A percentile compares a stretch with the other conserved stretches of the same genome.
Evolutionary conservation across 1,140 invertebrate genomes (phyloP).

Genomic region (Holcopasites calliopsidis): DNA sequence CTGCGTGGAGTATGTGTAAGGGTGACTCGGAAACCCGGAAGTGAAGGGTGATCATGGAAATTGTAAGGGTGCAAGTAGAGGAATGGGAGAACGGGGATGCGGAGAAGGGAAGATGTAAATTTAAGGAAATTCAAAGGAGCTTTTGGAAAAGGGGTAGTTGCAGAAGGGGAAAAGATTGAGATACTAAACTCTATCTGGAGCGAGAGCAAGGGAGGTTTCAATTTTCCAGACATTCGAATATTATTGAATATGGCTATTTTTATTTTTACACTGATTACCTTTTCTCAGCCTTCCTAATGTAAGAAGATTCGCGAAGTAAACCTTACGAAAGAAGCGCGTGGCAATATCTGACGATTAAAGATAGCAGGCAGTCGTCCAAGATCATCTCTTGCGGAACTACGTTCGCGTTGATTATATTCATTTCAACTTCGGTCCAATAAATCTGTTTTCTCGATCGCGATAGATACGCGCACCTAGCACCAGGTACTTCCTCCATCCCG

Average conservation of each 20-base stretch:
- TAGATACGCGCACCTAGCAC: not conserved
- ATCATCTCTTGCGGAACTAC: not conserved
- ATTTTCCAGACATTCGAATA: too few species aligned
- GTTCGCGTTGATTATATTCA: not conserved
- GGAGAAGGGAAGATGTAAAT: not conserved
- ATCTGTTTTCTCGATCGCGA: not conserved
- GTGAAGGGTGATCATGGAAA: not conserved
- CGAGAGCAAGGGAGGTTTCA: not conserved
- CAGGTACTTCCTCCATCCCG: too few species aligned
- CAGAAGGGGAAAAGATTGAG: not conserved
- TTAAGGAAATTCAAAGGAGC: not conserved
- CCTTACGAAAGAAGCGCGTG: slow-evolving; percentile 1
- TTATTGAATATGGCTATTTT: too few species aligned
- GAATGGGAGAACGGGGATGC: not conserved
- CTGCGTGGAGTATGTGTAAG: too few species aligned
- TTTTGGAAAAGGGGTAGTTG: not conserved
- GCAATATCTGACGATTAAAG: not conserved
- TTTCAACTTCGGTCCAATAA: not conserved
- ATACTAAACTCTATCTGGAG: too few species aligned
- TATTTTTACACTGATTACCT: too few species aligned
- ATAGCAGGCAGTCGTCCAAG: not conserved
- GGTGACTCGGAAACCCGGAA: not conserved
- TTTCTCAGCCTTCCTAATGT: not conserved
- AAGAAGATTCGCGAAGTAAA: not conserved
- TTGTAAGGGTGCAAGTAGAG: too few species aligned